phyloP scores from a whole-genome alignment of 2,888 invertebrate species.

The Lycocerus yunnanus region DNA sequence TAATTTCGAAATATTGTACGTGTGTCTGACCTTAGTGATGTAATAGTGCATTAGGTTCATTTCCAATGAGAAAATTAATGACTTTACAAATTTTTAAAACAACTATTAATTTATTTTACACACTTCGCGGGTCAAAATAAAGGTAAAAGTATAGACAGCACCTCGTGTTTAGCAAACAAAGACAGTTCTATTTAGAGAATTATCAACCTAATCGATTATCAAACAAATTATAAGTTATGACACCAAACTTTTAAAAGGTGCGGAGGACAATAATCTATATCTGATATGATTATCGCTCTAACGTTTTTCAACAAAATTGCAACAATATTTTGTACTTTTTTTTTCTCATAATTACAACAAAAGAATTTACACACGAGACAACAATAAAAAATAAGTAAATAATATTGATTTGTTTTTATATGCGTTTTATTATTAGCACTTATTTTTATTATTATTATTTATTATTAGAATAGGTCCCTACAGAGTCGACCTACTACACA shows the following conservation, averaged over 20 bases:
- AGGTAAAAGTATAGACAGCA: background rate
- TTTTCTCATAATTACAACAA: background rate
- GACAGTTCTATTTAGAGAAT: background rate
- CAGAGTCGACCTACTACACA: too few relatives aligned
- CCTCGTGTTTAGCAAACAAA: background rate
- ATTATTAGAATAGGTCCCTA: too few relatives aligned
- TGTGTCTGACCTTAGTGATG: background rate
- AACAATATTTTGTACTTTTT: background rate
- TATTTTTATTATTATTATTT: too few relatives aligned
- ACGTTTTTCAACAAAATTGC: background rate
- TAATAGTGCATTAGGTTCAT: background rate
- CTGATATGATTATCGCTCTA: background rate
- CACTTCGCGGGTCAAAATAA: background rate
- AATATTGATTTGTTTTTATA: background rate
- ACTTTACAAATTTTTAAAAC: background rate
- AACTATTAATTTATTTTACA: background rate
- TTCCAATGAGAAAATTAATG: background rate
- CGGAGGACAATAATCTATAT: background rate
- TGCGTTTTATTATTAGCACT: too few relatives aligned
- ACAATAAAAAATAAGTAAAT: background rate
- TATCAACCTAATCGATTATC: background rate
- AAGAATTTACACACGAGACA: background rate
- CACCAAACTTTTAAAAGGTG: background rate
- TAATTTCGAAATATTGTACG: background rate
- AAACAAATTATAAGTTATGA: background rate